Evolutionary conservation across 92 coral and sea anemone genomes (phyloP).

Genomic region (Palythoa heliodiscus): DNA sequence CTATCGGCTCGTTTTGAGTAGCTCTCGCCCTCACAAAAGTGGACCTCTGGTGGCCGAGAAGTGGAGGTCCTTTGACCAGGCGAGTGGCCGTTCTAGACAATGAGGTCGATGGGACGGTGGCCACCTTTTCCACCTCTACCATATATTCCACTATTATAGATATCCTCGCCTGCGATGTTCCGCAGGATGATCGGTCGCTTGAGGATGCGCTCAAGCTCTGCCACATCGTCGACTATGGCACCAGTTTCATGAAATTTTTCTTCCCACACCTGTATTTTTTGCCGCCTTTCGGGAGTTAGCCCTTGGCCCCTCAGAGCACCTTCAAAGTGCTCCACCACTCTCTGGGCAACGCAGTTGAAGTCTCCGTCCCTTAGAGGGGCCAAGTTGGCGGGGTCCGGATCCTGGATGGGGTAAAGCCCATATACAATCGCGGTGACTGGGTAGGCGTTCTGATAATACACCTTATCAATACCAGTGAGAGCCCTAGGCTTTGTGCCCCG

Average conservation of each 20-base stretch:
- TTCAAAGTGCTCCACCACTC: slow-evolving; percentile 21
- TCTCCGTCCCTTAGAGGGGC: slow-evolving; percentile 5
- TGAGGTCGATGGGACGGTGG: not conserved
- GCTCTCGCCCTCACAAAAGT: slow-evolving; percentile 7
- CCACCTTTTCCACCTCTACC: too few relatives aligned
- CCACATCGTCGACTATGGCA: slow-evolving; percentile 16
- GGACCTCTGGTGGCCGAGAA: not conserved
- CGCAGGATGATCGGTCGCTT: slow-evolving; percentile 17
- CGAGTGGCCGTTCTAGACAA: not conserved
- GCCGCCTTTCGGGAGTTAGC: not conserved
- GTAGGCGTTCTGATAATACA: not conserved
- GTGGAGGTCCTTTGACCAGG: not conserved
- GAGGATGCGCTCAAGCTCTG: not conserved
- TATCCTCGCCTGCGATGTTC: not conserved
- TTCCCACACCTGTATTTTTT: slow-evolving; percentile 18
- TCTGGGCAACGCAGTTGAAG: slow-evolving; percentile 34
- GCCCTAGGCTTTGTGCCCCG: not conserved
- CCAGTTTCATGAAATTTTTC: slow-evolving; percentile 6
- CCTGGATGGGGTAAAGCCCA: not conserved
- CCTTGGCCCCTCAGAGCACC: slow-evolving; percentile 22
- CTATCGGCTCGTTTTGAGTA: not conserved
- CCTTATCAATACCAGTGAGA: not conserved
- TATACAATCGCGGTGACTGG: not conserved
- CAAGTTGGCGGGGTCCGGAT: not conserved
- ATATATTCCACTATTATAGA: not conserved